Conservation (phyloP, 1,140 invertebrate species). For the Vanessa tameamea region DNA sequence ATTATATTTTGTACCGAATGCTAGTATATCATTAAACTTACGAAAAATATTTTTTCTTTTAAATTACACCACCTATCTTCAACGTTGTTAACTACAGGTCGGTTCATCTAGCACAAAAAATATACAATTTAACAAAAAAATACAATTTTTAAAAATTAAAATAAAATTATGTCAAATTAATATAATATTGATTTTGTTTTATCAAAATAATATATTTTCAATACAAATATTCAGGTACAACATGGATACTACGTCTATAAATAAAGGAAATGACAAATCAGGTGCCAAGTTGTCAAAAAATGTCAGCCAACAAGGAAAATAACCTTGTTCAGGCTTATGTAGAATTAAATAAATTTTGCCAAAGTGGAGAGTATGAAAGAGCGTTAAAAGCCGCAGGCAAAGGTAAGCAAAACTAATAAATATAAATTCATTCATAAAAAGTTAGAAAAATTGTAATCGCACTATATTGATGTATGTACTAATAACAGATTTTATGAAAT, state of each 20-base stretch:
- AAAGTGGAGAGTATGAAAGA: slow-evolving; percentile 93
- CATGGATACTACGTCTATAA: background rate
- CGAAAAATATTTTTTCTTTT: too few species aligned
- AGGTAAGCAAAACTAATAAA: slow-evolving; percentile 83
- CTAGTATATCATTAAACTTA: too few species aligned
- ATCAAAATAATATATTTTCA: too few species aligned
- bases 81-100: background rate
- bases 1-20: too few species aligned
- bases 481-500: background rate
- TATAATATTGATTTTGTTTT: too few species aligned
- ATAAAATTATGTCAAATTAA: too few species aligned
- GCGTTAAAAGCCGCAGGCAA: slow-evolving; percentile 93
- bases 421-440: slow-evolving; percentile 33
- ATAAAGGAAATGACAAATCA: slow-evolving; percentile 29
- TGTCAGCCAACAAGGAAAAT: slow-evolving; percentile 78
- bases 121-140: too few species aligned
- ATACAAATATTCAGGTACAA: too few species aligned
- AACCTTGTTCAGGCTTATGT: slow-evolving; percentile 77
- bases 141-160: too few species aligned
- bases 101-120: too few species aligned
- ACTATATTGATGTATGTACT: background rate
- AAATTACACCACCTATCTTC: background rate
- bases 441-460: background rate
- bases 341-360: slow-evolving; percentile 92
- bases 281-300: slow-evolving; percentile 74